These are phyloP conservation scores for Pseudorhiza aurosa DNA, from an alignment of 30 jellyfish, hydroid and myxozoan species.

Conservation along the genomic window DNA sequence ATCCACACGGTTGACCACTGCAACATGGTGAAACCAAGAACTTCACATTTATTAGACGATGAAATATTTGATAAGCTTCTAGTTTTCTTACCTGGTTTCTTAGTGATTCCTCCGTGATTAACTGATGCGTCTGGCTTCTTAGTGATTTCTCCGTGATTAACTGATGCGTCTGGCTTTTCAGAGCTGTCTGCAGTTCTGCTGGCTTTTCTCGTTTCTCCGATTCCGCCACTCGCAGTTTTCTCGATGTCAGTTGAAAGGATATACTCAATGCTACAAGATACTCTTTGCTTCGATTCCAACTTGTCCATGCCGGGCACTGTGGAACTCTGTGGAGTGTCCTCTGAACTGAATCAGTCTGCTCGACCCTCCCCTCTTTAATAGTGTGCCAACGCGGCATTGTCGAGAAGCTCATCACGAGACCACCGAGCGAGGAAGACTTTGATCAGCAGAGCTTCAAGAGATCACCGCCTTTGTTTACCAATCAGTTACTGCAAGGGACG, in stretches of 20 bases:
- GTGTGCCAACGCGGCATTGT: neutral
- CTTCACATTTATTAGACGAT: too few relatives aligned
- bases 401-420: neutral
- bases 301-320: neutral
- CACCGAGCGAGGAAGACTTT: neutral
- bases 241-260: conserved; percentile 26
- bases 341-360: neutral
- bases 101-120: neutral
- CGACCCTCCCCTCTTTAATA: neutral
- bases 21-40: too few relatives aligned
- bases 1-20: too few relatives aligned
- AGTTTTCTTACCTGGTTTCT: too few relatives aligned
- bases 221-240: neutral
- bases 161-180: neutral
- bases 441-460: neutral
- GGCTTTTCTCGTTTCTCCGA: neutral
- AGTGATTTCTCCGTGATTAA: neutral
- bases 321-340: neutral
- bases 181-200: neutral
- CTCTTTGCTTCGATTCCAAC: neutral
- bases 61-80: too few relatives aligned
- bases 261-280: neutral
- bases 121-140: neutral
- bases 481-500: neutral
- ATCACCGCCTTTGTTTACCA: conserved; percentile 15